Percentiles rank a stretch among this genome's conserved stretches.
Conservation (phyloP, 2,113 vertebrate genomes). For the Galeopterus variegatus region DNA sequence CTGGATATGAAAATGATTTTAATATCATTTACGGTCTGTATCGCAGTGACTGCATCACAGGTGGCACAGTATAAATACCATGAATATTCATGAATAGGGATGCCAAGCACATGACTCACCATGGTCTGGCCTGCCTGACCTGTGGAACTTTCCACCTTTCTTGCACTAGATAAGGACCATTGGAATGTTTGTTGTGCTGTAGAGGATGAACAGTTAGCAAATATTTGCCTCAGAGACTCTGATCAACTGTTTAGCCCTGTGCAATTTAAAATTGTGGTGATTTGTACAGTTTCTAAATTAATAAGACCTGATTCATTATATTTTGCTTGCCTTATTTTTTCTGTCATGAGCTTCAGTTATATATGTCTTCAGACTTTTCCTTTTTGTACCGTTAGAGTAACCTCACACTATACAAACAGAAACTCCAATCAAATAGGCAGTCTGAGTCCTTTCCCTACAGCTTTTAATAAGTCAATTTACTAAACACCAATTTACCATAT, state of each 20-base stretch:
- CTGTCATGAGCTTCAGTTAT: background rate
- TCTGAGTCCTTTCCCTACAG: background rate
- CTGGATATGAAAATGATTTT: slow-evolving; percentile 41
- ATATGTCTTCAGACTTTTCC: slow-evolving; percentile 1
- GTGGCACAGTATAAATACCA: background rate
- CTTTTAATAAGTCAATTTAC: slow-evolving; percentile 36
- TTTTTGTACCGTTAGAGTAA: slow-evolving; percentile 34
- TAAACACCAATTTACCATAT: slow-evolving; percentile 6
- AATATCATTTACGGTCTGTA: background rate
- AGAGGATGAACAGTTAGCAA: background rate
- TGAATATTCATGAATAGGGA: background rate
- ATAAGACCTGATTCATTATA: slow-evolving; percentile 1
- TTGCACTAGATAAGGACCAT: background rate
- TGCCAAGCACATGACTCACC: background rate
- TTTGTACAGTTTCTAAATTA: slow-evolving; percentile 38
- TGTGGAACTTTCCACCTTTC: slow-evolving; percentile 22
- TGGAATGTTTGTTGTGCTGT: background rate
- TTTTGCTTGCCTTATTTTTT: slow-evolving; percentile 36
- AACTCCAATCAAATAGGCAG: slow-evolving; percentile 20
- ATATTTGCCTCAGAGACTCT: slow-evolving; percentile 8
- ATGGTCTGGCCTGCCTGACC: background rate
- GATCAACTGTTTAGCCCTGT: background rate
- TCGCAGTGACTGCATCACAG: background rate
- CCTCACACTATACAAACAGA: background rate
- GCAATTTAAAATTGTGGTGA: background rate